Evolutionary conservation across 2,113 vertebrate genomes (phyloP), one percentile per base, ranked within the genome.

Genomic region (Coregonus clupeaformis): DNA sequence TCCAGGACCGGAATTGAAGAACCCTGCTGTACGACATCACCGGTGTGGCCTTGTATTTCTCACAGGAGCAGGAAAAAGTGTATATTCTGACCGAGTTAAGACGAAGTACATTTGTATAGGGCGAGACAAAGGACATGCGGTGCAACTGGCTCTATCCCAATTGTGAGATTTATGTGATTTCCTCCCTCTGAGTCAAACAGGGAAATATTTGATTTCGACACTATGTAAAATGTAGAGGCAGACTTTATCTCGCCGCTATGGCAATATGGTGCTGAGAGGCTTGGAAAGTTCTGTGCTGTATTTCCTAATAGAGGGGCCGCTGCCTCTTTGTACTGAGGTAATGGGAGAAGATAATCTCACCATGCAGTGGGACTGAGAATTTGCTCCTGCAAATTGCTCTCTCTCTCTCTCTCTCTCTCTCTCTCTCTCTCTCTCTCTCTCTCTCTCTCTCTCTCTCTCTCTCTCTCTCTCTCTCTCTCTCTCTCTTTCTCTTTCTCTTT

Each of bases 301-400:
- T 68, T 82, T 82, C 86, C 32, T 89, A 91, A 91, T 91, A 88
- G 88, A 87, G 88, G 87, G 82, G 82, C 85, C 85, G 85, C 62
- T 76, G 59, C 60, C 73, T 82, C 88, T 86, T 91, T 91, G 89
- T 91, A 86, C 76, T 70, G 70, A 68, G 6, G 83, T 90, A 90
- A 89, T 89, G 81, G 86, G 79, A 86, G 83, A 82, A 89, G 90
- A 89, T 92, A 87, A 92, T 92, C 91, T 86, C 57, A 67, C 78
- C 77, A 80, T 83, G 88, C 90, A 90, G 84, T 84, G 79, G 75
- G 77, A 82, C 77, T 75, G 74, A 69, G 30, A 6, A 63, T 55
- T 36, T 3, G 27, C 27, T 63, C 59, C n/a, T n/a, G n/a, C n/a
- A n/a, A n/a, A n/a, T n/a, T 60, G 3, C 52, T 29, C 29, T 29